These are phyloP conservation scores for Aramus guarauna DNA, from an alignment of 2,113 vertebrate genomes.

Conservation along the genomic window DNA sequence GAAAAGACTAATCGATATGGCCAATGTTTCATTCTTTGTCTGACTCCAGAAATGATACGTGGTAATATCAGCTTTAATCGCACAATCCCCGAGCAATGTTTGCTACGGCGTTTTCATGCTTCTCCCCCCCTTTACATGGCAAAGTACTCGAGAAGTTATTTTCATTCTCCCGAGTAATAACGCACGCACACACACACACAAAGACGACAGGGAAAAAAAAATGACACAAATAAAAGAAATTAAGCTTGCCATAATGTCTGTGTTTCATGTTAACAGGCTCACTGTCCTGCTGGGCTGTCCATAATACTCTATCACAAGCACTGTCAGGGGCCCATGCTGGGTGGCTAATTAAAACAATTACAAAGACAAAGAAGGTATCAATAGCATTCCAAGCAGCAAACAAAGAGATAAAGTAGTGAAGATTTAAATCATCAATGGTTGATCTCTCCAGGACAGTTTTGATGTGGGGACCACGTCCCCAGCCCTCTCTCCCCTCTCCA, in stretches of 20 bases:
- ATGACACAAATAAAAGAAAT: slow-evolving; percentile 46
- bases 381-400: slow-evolving; percentile 80
- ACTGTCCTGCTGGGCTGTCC: slow-evolving; percentile 61
- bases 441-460: slow-evolving; percentile 48
- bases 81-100: not conserved
- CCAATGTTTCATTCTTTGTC: not conserved
- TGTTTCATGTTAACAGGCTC: slow-evolving; percentile 50
- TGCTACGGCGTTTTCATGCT: not conserved
- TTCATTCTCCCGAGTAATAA: not conserved
- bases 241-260: slow-evolving; percentile 36
- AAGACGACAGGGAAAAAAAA: not conserved
- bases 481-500: not conserved
- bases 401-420: slow-evolving; percentile 79
- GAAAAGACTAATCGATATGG: not conserved
- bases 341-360: slow-evolving; percentile 95
- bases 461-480: not conserved
- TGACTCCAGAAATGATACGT: not conserved
- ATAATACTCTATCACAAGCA: slow-evolving; percentile 34
- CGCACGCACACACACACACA: not conserved
- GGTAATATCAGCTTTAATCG: not conserved
- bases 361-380: slow-evolving; percentile 85
- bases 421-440: slow-evolving; percentile 71
- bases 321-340: slow-evolving; percentile 72
- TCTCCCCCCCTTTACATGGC: not conserved
- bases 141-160: not conserved